Evolutionary conservation across 2,888 invertebrate genomes (phyloP).

Genomic region (Hirtodrosophila cameraria): DNA sequence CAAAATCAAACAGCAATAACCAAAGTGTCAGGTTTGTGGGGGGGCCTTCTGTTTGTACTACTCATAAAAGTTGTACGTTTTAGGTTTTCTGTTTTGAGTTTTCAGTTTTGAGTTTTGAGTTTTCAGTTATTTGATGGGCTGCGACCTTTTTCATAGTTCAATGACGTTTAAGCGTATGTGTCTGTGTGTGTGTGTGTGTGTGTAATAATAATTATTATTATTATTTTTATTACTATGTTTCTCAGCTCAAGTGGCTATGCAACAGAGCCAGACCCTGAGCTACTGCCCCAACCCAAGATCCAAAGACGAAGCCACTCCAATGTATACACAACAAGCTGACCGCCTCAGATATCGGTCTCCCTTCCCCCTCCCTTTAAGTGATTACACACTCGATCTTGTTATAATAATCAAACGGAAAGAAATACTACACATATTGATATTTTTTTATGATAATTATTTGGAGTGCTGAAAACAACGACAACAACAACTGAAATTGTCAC

Average conservation of each 20-base stretch:
- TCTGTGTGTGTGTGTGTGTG: constrained; percentile 17
- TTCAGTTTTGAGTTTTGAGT: constrained; percentile 31
- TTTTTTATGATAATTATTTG: constrained; percentile 76
- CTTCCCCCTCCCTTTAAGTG: constrained; percentile 20
- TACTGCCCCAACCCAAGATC: constrained; percentile 44
- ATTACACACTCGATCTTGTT: constrained; percentile 74
- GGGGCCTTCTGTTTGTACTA: constrained; percentile 62
- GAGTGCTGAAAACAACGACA: constrained; percentile 67
- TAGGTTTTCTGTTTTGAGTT: constrained; percentile 29
- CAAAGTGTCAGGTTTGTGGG: constrained; percentile 51
- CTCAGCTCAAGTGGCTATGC: constrained; percentile 56
- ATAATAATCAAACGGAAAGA: constrained; percentile 63
- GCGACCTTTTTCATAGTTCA: constrained; percentile 77
- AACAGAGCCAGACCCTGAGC: constrained; percentile 45
- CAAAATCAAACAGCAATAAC: constrained; percentile 54
- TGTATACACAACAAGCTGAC: constrained; percentile 58
- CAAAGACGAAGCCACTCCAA: constrained; percentile 68
- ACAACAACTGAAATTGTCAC: constrained; percentile 38
- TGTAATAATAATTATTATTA: constrained; percentile 66
- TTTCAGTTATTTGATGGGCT: constrained; percentile 33
- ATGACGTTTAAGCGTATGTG: constrained; percentile 64
- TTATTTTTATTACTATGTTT: constrained; percentile 65
- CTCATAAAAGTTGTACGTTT: constrained; percentile 43
- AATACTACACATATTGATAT: constrained; percentile 59
- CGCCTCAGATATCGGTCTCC: constrained; percentile 60